Percentiles rank a stretch among this genome's conserved stretches.
These are phyloP conservation scores for Drosophila siamana DNA, from an alignment of 2,888 invertebrate genomes.

Conservation along the genomic window DNA sequence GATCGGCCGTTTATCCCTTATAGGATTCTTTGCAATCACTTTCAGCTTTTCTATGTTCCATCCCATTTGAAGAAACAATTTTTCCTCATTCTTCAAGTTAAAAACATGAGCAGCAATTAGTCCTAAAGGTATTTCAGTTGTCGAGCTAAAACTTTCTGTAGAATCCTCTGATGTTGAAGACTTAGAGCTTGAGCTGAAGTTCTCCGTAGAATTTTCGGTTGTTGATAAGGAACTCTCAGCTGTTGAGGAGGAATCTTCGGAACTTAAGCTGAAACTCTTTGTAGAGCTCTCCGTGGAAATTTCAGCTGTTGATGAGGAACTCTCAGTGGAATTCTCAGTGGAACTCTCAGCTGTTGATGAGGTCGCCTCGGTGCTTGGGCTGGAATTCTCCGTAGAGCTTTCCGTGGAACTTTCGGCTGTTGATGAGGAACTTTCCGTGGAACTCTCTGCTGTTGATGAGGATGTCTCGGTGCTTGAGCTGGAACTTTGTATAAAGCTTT, in stretches of 20 bases:
- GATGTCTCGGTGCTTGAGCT: conserved; percentile 7
- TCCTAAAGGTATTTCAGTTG: neutral
- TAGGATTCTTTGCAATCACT: neutral
- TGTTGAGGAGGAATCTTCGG: neutral
- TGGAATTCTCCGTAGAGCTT: conserved; percentile 9
- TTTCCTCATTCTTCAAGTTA: neutral
- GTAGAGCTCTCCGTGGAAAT: conserved; percentile 1
- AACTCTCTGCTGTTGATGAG: conserved; percentile 4
- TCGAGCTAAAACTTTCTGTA: neutral
- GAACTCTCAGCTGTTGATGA: neutral
- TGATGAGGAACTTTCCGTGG: neutral
- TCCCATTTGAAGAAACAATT: conserved; percentile 3
- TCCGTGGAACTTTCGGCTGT: conserved; percentile 2
- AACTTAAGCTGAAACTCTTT: neutral
- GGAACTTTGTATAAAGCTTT: too few relatives aligned
- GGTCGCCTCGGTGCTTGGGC: neutral
- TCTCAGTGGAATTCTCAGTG: neutral
- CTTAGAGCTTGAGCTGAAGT: too few relatives aligned
- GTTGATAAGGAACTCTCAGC: conserved; percentile 10
- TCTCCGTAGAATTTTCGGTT: conserved; percentile 12
- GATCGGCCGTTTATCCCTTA: neutral
- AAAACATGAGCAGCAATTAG: neutral
- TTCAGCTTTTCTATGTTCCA: neutral
- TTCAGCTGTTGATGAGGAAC: neutral
- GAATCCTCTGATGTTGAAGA: too few relatives aligned